Base-by-base conservation (phyloP, 1,140 invertebrate genomes). In the Bombus ignitus region DNA sequence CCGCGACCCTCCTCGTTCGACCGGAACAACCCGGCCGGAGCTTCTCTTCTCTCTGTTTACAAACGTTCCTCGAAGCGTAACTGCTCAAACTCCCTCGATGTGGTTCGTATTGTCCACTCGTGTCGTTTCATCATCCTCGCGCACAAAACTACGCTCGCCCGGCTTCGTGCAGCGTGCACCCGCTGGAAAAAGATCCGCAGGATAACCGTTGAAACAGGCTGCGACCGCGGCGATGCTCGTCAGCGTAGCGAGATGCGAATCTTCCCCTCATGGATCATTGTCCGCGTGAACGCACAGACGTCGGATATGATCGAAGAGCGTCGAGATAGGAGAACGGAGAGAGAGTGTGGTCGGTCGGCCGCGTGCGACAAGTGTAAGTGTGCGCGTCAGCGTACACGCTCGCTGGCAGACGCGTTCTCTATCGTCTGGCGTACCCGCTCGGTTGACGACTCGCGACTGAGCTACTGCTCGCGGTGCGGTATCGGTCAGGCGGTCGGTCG, bases 361-460 rank as follows among this genome's bases (percentile, higher is more conserved):
- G 78, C 80, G 39, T 82, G 13, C 37, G 42, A 39, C 53, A 59
- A 53, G 77, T 74, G 83, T 75, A 81, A n/a, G 85, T 77, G 79
- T 88, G 66, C 84, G 75, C 82, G 83, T 84, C 76, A 77, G 82
- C 86, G 75, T 66, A 86, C 81, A 82, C 83, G 73, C 77, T 85
- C 66, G 78, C 72, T 57, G 80, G 82, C 85, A 78, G 73, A 80
- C 83, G 70, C 83, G 83, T 78, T 47, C 82, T 73, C 72, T 53
- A 62, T 59, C 82, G 72, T 81, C 66, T 88, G 89, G 86, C 89
- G 90, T 83, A 92, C 91, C 92, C 93, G 90, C 92, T 93, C 93
- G 92, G 93, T 94, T 92, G 93, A 89, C 90, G 88, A 93, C 92
- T 94, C 93, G 92, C 92, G 92, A 94, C 94, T 94, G 91, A 86